phyloP scores from a whole-genome alignment of 1,140 invertebrate species.

The Pissodes strobi region DNA sequence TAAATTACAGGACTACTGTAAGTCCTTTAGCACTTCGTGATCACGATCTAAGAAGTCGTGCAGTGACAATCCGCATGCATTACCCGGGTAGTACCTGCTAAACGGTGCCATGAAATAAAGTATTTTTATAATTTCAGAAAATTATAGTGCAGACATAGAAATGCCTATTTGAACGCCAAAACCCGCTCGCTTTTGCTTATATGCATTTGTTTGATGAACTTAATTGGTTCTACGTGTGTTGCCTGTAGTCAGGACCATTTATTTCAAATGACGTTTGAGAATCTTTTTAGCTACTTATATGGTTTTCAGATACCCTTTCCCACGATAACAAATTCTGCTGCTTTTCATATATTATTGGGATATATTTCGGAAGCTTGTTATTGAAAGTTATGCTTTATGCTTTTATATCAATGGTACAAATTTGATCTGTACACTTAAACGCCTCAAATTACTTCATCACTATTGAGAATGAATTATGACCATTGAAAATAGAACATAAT shows the following conservation, averaged over 20 bases:
- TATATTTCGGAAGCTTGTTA: too few species aligned
- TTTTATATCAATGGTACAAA: too few species aligned
- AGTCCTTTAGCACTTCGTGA: slow-evolving; percentile 38
- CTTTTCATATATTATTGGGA: too few species aligned
- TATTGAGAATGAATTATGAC: too few species aligned
- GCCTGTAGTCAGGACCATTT: slow-evolving; percentile 12
- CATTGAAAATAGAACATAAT: too few species aligned
- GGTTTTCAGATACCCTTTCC: not conserved
- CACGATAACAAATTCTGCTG: too few species aligned
- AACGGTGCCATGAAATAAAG: slow-evolving; percentile 29
- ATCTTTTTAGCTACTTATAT: too few species aligned
- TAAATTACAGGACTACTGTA: slow-evolving; percentile 38
- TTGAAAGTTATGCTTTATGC: too few species aligned
- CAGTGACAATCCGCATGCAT: slow-evolving; percentile 34
- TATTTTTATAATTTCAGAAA: slow-evolving; percentile 33
- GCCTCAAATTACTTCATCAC: too few species aligned
- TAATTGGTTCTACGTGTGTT: slow-evolving; percentile 22
- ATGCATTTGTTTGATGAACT: slow-evolving; percentile 2
- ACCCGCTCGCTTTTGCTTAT: not conserved
- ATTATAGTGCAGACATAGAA: slow-evolving; percentile 21
- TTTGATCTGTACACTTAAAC: too few species aligned
- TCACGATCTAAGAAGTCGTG: slow-evolving; percentile 35
- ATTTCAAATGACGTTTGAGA: not conserved
- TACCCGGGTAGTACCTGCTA: slow-evolving; percentile 16
- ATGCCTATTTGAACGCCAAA: slow-evolving; percentile 11